Evolutionary conservation across 2,797 vertebrate species (phyloP), one percentile per base, ranked within the genome.

Genomic region (Valencia hispanica): DNA sequence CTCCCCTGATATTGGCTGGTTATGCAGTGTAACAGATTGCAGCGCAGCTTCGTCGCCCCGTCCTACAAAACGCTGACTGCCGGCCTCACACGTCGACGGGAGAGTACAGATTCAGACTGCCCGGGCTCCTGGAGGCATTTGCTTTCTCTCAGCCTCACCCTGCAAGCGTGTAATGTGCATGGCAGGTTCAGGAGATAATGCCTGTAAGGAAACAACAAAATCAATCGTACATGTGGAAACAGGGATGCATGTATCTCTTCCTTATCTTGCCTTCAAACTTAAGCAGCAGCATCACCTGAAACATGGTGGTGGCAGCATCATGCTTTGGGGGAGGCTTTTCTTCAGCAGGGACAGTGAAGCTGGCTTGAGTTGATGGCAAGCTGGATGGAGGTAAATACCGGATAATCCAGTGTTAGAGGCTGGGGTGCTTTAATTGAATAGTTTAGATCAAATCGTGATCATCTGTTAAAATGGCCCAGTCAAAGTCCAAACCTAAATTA

Each of bases 1-100:
- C 71, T 66, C 70, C 30, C 63, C 57, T 75, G 27, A 79, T 80
- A 84, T 78, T 86, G 82, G 81, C 73, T 25, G 69, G 68, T 65
- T 77, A 51, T 79, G 72, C 25, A 30, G 51, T 78, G 78, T 73
- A 86, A 89, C 82, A 82, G 84, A 88, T 88, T 88, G 84, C 71
- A 61, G 51, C 43, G 47, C 39, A 4, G 79, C 65, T 82, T 79
- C 78, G 82, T 86, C 81, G 71, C 75, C 75, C 39, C 22, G 30
- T 85, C 84, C 78, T 75, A 66, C 50, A 8, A 43, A n/a, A 78
- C 70, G 18, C 73, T 80, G 79, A 75, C 79, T 59, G 72, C 45
- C 43, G 3, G 79, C 82, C 87, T 82, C 74, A 15, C 84, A 48
- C 82, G 86, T 73, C 73, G 75, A 75, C 78, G 6, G 9, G 1